A percentile compares a stretch with the other conserved stretches of the same genome.
phyloP scores from a whole-genome alignment of 2,888 invertebrate species.

The Drosophila ustulata region DNA sequence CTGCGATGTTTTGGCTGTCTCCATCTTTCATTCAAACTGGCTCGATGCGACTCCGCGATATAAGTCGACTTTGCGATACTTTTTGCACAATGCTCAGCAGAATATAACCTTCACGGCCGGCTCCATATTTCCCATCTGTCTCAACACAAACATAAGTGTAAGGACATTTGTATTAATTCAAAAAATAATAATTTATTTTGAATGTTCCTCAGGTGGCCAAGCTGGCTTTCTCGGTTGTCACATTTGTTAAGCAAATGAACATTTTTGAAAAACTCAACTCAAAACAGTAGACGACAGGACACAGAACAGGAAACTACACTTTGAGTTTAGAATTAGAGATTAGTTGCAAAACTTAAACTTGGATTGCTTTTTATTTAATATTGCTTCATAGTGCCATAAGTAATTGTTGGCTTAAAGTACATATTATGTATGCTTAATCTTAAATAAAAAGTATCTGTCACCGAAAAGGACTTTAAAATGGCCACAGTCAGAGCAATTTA shows the following conservation, averaged over 20 bases:
- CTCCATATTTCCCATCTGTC: slow-evolving; percentile 36
- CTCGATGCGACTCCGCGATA: slow-evolving; percentile 28
- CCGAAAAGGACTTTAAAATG: slow-evolving; percentile 10
- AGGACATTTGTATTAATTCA: neutral
- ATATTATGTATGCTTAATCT: neutral
- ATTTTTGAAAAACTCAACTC: slow-evolving; percentile 48
- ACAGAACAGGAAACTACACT: too few relatives aligned
- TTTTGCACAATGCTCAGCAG: slow-evolving; percentile 42
- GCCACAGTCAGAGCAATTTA: slow-evolving; percentile 42
- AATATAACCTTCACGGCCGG: slow-evolving; percentile 43
- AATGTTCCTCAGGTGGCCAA: slow-evolving; percentile 57
- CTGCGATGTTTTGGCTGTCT: slow-evolving; percentile 21
- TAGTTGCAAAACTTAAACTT: neutral
- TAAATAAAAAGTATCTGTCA: neutral
- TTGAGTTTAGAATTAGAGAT: too few relatives aligned
- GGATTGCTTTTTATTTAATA: neutral
- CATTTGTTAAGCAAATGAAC: slow-evolving; percentile 59
- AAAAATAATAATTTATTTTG: too few relatives aligned
- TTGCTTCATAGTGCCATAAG: neutral
- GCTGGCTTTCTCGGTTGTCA: slow-evolving; percentile 62
- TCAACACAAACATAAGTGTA: slow-evolving; percentile 49
- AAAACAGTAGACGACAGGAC: neutral
- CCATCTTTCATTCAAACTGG: slow-evolving; percentile 45
- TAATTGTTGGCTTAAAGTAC: neutral
- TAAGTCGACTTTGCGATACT: slow-evolving; percentile 32